Evolutionary conservation across 64 coral and sea anemone species (phyloP), one percentile per base, ranked within the genome.

Genomic region (Acropora yongei): DNA sequence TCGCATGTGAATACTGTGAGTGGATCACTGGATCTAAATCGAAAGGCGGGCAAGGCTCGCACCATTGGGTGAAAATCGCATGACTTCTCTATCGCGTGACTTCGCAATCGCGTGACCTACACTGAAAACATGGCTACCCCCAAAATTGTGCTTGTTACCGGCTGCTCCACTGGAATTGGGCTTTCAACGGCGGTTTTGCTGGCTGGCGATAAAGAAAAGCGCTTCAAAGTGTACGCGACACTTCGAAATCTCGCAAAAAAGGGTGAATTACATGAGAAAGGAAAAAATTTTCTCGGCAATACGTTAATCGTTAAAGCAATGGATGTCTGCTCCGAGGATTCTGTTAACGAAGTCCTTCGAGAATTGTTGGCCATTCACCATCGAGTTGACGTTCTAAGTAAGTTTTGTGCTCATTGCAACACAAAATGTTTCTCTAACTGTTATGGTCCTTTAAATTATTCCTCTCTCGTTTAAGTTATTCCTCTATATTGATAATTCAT

Each of bases 211-310:
- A 44, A 76, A 50, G 44, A 87, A 13, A 94, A 90, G 58, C 89
- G 89, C 49, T 97, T 88, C 44, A 90, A 89, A 88, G 95, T 97
- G 19, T 97, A 97, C 76, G 95, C 95, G 8, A 93, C 91, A 30
- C 85, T 97, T 78, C 61, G 92, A 88, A 97, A 94, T 80, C 71
- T 97, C 42, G 83, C 79, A 12, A 97, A 97, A 72, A 88, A 88
- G 61, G 83, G 43, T 2, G 67, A 43, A 1, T 83, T 97, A 3
- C 88, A 93, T 16, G 57, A 69, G 39, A 78, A 72, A 41, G 91
- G 78, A 1, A 73, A 82, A 19, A 49, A 88, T 30, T 48, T 75
- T 39, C 58, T 97, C 44, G 75, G 82, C 44, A 47, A 93, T 44
- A 93, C 92, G 39, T 44, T 97, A 1, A 82, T 97, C 51, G 72